Conservation (phyloP, 2,113 vertebrate genomes). For the Amazona guildingii region DNA sequence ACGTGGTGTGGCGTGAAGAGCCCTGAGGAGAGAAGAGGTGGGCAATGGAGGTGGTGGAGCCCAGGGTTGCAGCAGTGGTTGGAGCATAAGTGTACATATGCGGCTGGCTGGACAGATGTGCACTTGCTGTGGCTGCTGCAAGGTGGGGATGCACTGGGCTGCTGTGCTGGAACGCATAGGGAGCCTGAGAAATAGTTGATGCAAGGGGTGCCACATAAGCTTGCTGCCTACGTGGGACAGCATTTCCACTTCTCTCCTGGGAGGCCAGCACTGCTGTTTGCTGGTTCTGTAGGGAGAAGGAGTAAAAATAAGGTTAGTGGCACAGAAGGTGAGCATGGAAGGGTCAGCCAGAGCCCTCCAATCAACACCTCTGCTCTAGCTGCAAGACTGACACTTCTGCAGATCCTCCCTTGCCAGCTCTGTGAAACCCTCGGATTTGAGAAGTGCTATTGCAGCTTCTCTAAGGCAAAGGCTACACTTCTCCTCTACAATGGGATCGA, state of each 20-base stretch:
- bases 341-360: neutral
- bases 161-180: conserved; percentile 89
- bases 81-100: conserved; percentile 93
- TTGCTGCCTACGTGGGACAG: conserved; percentile 86
- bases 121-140: conserved; percentile 80
- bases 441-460: neutral
- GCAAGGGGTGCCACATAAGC: conserved; percentile 85
- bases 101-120: conserved; percentile 82
- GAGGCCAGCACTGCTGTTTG: conserved; percentile 81
- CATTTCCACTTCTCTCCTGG: conserved; percentile 81
- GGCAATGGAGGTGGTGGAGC: conserved; percentile 92
- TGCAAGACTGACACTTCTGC: neutral
- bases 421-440: neutral
- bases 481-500: neutral
- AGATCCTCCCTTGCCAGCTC: neutral
- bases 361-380: neutral
- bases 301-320: conserved; percentile 29
- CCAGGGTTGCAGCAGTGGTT: conserved; percentile 86
- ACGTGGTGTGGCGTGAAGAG: conserved; percentile 80
- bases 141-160: conserved; percentile 85
- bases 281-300: conserved; percentile 82
- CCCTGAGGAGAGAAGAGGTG: conserved; percentile 87
- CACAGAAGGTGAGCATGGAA: neutral
- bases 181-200: conserved; percentile 83
- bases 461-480: neutral